phyloP scores from a whole-genome alignment of 2,888 invertebrate species.

The Drymonia ruficornis region DNA sequence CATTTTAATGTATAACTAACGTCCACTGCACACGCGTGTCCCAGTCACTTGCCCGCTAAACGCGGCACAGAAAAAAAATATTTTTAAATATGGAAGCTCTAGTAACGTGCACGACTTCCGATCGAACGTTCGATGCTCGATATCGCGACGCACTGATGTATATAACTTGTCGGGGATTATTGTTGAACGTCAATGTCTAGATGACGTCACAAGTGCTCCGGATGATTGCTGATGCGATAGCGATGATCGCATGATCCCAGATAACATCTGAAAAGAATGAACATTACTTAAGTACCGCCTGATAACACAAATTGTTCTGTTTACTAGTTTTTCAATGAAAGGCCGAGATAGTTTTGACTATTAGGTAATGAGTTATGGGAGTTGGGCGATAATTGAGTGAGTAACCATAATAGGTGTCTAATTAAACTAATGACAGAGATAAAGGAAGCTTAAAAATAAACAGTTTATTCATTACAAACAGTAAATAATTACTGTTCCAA shows the following conservation, averaged over 20 bases:
- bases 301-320: slow-evolving; percentile 37
- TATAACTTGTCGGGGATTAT: slow-evolving; percentile 28
- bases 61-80: slow-evolving; percentile 32
- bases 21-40: slow-evolving; percentile 55
- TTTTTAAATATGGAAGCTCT: slow-evolving; percentile 32
- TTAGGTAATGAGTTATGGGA: slow-evolving; percentile 3
- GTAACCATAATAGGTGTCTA: slow-evolving; percentile 10
- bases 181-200: slow-evolving; percentile 33
- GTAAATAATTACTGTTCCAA: not conserved
- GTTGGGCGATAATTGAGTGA: not conserved
- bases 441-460: not conserved
- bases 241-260: slow-evolving; percentile 69
- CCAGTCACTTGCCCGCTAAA: slow-evolving; percentile 37
- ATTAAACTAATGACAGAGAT: slow-evolving; percentile 20
- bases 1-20: slow-evolving; percentile 71
- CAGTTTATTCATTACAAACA: not conserved
- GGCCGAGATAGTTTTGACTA: not conserved
- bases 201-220: slow-evolving; percentile 43
- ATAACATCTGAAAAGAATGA: slow-evolving; percentile 70
- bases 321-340: slow-evolving; percentile 21
- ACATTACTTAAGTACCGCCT: slow-evolving; percentile 37
- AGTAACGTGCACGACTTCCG: slow-evolving; percentile 38
- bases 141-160: slow-evolving; percentile 44
- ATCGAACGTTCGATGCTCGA: slow-evolving; percentile 44
- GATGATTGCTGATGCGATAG: slow-evolving; percentile 65